phyloP scores from a whole-genome alignment of 2,113 vertebrate genomes.

The Miniopterus natalensis region DNA sequence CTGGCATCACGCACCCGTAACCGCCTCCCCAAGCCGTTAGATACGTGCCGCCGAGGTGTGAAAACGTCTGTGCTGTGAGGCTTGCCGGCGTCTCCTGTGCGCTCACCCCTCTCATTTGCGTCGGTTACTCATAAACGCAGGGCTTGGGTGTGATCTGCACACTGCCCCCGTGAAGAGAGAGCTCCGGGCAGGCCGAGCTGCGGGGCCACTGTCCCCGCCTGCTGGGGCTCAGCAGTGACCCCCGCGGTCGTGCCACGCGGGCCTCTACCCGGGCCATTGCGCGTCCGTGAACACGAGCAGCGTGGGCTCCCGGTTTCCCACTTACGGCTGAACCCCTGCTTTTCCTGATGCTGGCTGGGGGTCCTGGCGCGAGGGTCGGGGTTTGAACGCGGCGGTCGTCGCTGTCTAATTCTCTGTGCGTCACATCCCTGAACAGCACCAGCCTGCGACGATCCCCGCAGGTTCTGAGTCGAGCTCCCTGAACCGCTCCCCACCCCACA shows the following conservation, averaged over 20 bases:
- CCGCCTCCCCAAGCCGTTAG: slow-evolving; percentile 10
- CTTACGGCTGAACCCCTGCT: too few relatives aligned
- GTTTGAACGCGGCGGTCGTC: too few relatives aligned
- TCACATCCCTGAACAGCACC: too few relatives aligned
- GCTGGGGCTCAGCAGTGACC: background rate
- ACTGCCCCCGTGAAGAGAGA: background rate
- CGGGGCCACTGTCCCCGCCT: background rate
- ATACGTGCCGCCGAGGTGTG: slow-evolving; percentile 60
- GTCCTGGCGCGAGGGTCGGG: too few relatives aligned
- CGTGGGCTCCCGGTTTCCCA: too few relatives aligned
- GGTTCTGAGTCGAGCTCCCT: too few relatives aligned
- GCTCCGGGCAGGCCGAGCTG: background rate
- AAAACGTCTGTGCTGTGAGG: slow-evolving; percentile 18
- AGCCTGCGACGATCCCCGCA: too few relatives aligned
- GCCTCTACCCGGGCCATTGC: background rate
- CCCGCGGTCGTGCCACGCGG: background rate
- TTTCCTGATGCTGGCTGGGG: too few relatives aligned
- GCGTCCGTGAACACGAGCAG: background rate
- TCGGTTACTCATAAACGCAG: too few relatives aligned
- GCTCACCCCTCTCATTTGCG: slow-evolving; percentile 52
- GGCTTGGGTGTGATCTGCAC: too few relatives aligned
- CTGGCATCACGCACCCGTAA: background rate
- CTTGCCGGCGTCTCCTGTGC: slow-evolving; percentile 69
- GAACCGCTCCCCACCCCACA: too few relatives aligned
- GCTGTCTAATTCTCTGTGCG: too few relatives aligned